These are phyloP conservation scores for Horisme vitalbata DNA, from an alignment of 2,888 invertebrate species.

Conservation along the genomic window DNA sequence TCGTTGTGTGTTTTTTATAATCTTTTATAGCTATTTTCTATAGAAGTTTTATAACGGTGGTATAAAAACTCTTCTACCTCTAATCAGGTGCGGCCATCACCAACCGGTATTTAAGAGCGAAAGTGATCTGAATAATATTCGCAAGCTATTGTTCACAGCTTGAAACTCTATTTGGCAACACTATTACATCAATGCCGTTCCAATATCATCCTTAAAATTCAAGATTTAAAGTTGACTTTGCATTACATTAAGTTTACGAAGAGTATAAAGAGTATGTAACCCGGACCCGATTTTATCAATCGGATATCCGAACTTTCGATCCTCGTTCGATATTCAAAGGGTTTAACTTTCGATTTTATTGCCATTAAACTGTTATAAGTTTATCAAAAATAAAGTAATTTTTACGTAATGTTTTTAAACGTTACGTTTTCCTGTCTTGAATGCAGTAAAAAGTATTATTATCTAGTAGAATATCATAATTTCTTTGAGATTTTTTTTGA, in stretches of 20 bases:
- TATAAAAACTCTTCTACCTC: no score
- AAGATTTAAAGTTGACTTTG: conserved; percentile 1
- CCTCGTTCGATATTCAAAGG: conserved; percentile 24
- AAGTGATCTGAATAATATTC: conserved; percentile 75
- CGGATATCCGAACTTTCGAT: conserved; percentile 30
- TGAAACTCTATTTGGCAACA: conserved; percentile 46
- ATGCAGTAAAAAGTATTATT: conserved; percentile 7
- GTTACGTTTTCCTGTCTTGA: background rate
- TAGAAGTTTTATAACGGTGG: no score
- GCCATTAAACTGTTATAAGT: background rate
- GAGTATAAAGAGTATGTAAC: background rate
- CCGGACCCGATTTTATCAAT: conserved; percentile 22
- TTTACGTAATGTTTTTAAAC: background rate
- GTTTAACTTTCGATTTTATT: conserved; percentile 29
- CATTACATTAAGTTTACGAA: background rate
- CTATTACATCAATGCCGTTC: conserved; percentile 11
- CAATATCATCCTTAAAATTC: conserved; percentile 3
- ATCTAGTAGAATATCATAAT: no score
- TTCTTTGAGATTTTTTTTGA: no score
- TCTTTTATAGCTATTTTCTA: no score
- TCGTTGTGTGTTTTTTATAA: no score
- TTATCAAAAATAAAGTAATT: background rate
- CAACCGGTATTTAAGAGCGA: conserved; percentile 47
- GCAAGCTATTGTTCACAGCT: conserved; percentile 77
- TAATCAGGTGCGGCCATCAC: conserved; percentile 34